These are phyloP conservation scores for Pachydiplax longipennis DNA, from an alignment of 2,888 invertebrate genomes.

Conservation along the genomic window DNA sequence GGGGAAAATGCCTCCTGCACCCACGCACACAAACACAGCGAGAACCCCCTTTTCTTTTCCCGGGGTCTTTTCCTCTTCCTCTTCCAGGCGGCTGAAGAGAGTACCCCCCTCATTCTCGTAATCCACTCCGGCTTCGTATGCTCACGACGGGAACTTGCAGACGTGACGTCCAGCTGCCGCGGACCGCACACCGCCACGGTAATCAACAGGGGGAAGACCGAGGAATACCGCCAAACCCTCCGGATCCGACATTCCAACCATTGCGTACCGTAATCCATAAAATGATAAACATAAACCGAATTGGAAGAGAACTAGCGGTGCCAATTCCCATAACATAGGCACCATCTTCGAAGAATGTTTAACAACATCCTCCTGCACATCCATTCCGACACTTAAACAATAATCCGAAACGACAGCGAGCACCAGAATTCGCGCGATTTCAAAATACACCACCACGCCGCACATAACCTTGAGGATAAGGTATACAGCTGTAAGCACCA, in stretches of 20 bases:
- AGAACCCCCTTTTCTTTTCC: not conserved
- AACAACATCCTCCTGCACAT: no score
- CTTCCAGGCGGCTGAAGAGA: not conserved
- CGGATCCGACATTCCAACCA: no score
- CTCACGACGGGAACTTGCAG: not conserved
- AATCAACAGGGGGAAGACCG: not conserved
- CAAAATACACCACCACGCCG: not conserved
- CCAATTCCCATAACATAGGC: no score
- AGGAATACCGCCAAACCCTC: no score
- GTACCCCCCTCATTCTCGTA: not conserved
- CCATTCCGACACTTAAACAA: no score
- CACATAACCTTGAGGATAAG: not conserved
- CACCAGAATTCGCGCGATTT: not conserved
- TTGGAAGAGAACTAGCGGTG: no score
- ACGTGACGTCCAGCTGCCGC: not conserved
- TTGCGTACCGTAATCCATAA: no score
- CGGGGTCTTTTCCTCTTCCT: not conserved
- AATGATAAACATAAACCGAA: no score
- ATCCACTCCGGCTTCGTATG: not conserved
- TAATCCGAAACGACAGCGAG: no score
- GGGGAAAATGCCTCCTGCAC: not conserved
- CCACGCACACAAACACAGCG: not conserved
- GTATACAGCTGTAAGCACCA: not conserved
- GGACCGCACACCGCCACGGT: not conserved
- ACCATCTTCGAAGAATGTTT: no score